Conservation (phyloP, 2,113 vertebrate species). For the Anser cygnoides region DNA sequence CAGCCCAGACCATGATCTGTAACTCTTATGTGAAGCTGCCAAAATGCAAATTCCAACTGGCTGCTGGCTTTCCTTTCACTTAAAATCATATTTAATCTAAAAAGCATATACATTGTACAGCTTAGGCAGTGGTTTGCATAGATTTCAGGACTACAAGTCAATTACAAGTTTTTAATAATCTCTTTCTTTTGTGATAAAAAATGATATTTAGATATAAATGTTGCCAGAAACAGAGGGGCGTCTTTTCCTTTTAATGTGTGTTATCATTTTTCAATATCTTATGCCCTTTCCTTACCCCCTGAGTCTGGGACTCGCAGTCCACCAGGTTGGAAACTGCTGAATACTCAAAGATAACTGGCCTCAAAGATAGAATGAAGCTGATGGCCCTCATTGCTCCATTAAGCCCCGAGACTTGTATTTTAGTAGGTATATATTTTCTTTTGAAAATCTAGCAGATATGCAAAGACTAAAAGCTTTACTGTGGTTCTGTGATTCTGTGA, state of each 20-base stretch:
- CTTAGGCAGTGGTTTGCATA: not conserved
- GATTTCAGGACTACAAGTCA: not conserved
- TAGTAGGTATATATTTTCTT: not conserved
- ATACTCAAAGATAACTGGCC: not conserved
- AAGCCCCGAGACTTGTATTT: not conserved
- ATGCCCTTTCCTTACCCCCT: not conserved
- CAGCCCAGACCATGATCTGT: not conserved
- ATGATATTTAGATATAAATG: not conserved
- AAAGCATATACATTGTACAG: not conserved
- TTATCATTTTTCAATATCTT: not conserved
- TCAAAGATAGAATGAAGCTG: not conserved
- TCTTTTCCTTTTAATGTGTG: not conserved
- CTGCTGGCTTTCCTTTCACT: not conserved
- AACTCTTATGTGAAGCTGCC: not conserved
- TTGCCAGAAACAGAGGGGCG: not conserved
- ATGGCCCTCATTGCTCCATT: not conserved
- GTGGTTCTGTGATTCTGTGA: no score
- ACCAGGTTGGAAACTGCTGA: not conserved
- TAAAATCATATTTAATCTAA: not conserved
- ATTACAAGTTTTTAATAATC: not conserved
- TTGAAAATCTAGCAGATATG: not conserved
- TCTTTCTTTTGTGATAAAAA: not conserved
- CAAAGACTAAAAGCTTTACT: not conserved
- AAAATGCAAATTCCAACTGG: constrained; percentile 3
- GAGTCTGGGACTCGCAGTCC: not conserved